A percentile compares a stretch with the other conserved stretches of the same genome.
phyloP scores from a whole-genome alignment of 2,797 vertebrate genomes.

The Sebastiscus albofasciatus region DNA sequence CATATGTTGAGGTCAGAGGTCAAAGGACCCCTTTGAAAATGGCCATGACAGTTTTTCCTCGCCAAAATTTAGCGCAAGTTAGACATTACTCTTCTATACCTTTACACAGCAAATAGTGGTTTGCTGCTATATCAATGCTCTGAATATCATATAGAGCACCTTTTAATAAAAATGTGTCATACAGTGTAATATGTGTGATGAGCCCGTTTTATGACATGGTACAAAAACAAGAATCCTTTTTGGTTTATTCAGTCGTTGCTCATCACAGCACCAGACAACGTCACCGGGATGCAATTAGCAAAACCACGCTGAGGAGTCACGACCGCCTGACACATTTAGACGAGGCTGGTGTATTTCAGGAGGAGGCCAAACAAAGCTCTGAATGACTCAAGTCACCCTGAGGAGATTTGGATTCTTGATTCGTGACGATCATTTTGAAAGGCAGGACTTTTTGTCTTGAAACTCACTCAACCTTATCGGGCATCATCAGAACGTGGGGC shows the following conservation, averaged over 20 bases:
- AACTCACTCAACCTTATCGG: background rate
- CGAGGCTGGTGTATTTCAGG: conserved; percentile 17
- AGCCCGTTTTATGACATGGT: background rate
- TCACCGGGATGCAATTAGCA: conserved; percentile 16
- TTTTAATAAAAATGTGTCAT: background rate
- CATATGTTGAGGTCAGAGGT: too few species aligned
- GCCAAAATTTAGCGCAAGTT: too few species aligned
- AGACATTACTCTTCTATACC: background rate
- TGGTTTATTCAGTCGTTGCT: conserved; percentile 13
- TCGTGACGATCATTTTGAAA: conserved; percentile 1
- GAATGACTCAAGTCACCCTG: conserved; percentile 42
- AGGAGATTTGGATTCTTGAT: conserved; percentile 3
- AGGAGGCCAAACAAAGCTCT: conserved; percentile 15
- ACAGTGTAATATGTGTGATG: background rate
- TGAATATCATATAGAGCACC: background rate
- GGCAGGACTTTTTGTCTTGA: background rate
- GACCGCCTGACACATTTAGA: conserved; percentile 28
- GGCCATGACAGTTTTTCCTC: too few species aligned
- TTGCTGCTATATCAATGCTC: background rate
- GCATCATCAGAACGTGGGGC: background rate
- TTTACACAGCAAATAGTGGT: background rate
- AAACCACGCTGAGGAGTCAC: conserved; percentile 21
- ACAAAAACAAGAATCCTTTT: background rate
- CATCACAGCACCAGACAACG: conserved; percentile 1
- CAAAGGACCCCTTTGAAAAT: too few species aligned